phyloP scores from a whole-genome alignment of 2,113 vertebrate genomes.

The Myiagra hebetior region DNA sequence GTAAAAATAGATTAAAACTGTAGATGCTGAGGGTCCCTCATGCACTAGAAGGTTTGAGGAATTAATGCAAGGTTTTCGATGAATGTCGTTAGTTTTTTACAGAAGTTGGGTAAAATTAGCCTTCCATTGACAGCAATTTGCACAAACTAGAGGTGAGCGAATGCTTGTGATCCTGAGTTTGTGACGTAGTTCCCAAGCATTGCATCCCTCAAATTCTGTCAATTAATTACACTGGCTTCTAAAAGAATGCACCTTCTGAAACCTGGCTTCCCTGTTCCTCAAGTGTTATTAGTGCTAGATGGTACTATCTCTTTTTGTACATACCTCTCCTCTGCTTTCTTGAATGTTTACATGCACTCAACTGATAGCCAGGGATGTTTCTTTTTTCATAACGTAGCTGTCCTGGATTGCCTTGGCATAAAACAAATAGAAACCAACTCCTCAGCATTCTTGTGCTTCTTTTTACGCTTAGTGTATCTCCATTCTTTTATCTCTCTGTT shows the following conservation, averaged over 20 bases:
- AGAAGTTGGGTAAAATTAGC: background rate
- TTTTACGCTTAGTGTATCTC: background rate
- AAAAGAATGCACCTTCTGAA: background rate
- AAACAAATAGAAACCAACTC: background rate
- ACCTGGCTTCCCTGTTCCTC: background rate
- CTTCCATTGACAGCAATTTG: background rate
- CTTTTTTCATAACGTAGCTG: rapidly evolving
- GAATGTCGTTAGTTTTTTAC: rapidly evolving
- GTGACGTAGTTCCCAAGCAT: background rate
- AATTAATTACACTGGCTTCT: background rate
- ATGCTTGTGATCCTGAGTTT: background rate
- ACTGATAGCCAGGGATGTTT: background rate
- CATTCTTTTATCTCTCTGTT: background rate
- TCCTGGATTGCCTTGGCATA: background rate
- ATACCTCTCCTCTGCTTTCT: background rate
- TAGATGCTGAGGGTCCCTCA: background rate
- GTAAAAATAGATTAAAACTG: background rate
- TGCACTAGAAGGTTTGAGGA: background rate
- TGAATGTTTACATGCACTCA: background rate
- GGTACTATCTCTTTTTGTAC: rapidly evolving
- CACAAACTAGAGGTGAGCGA: background rate
- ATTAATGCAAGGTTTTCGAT: background rate
- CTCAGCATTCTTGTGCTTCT: background rate
- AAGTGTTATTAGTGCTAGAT: background rate
- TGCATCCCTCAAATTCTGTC: background rate